Evolutionary conservation across 1,140 invertebrate genomes (phyloP).

Genomic region (Drosophila kepulauana): DNA sequence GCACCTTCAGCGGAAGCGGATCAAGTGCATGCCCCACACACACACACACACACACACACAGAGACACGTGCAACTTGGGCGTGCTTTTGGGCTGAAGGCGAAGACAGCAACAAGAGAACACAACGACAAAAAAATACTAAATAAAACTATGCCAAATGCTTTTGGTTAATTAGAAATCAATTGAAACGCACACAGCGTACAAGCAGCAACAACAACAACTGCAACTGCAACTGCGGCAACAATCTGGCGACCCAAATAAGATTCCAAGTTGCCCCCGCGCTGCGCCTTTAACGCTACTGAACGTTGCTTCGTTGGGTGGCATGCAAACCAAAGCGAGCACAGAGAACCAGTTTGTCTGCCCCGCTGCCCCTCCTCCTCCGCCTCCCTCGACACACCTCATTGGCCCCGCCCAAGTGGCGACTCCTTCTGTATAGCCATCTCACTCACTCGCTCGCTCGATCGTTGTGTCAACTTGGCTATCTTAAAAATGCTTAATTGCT

Average conservation of each 20-base stretch:
- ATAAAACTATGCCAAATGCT: slow-evolving; percentile 57
- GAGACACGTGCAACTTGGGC: slow-evolving; percentile 31
- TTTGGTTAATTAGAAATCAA: slow-evolving; percentile 78
- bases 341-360: slow-evolving; percentile 59
- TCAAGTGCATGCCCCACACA: slow-evolving; percentile 59
- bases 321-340: slow-evolving; percentile 55
- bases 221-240: slow-evolving; percentile 40
- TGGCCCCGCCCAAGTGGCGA: background rate
- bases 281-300: background rate
- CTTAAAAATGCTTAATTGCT: slow-evolving; percentile 65
- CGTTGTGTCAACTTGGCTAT: slow-evolving; percentile 41
- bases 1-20: slow-evolving; percentile 61
- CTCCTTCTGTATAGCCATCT: too few relatives aligned
- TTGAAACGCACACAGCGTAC: slow-evolving; percentile 63
- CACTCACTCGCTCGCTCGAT: background rate
- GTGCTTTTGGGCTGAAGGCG: slow-evolving; percentile 11
- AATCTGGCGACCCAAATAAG: slow-evolving; percentile 70
- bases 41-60: slow-evolving; percentile 26
- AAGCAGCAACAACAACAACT: slow-evolving; percentile 31
- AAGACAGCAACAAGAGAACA: background rate
- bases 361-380: background rate
- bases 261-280: slow-evolving; percentile 35
- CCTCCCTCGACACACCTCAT: background rate
- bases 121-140: too few relatives aligned
- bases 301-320: slow-evolving; percentile 34